Evolutionary conservation across 2,797 vertebrate species (phyloP), one percentile per base, ranked within the genome.

Genomic region (Pitangus sulphuratus): DNA sequence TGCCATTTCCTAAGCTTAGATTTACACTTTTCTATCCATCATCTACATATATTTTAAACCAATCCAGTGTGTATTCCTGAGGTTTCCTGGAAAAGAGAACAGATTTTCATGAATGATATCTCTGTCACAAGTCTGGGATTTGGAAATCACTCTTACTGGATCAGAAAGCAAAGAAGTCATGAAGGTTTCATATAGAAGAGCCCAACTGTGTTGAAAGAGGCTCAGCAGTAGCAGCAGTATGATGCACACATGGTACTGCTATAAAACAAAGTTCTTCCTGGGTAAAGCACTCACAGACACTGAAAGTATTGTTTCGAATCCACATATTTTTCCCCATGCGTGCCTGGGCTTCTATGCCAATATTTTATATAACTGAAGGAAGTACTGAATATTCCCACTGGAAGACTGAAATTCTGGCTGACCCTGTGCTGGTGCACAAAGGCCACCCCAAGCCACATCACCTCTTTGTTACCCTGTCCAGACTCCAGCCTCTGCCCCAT

Each of bases 181-280:
- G 90, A 96, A 93, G 47, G 39, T 86, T 30, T 76, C n/a, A 30
- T 86, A 91, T 78, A 93, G 93, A 93, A 93, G 74, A 93, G 47
- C 68, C 89, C 82, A 90, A 69, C 83, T 91, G 85, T 91, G 90
- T 69, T 91, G 80, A 94, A 91, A 91, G 69, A 86, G 54, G 39
- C 62, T 95, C 90, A 76, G 94, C 88, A 93, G 85, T 48, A 94
- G 91, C 77, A 95, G 76, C 83, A 91, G 35, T 51, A 81, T 31
- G 80, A 94, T 86, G 91, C 87, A 96, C 94, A 97, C 94, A 96
- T 95, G 93, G 95, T 97, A 96, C 90, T 91, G 85, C 95, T 90
- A 96, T 96, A 97, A 97, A 96, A 93, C 89, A 74, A 95, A 94
- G 93, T 86, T 93, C 90, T 95, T 97, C 93, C 94, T 93, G 91